Conservation (phyloP, 2,113 vertebrate genomes). For the Hydrochoerus hydrochaeris region DNA sequence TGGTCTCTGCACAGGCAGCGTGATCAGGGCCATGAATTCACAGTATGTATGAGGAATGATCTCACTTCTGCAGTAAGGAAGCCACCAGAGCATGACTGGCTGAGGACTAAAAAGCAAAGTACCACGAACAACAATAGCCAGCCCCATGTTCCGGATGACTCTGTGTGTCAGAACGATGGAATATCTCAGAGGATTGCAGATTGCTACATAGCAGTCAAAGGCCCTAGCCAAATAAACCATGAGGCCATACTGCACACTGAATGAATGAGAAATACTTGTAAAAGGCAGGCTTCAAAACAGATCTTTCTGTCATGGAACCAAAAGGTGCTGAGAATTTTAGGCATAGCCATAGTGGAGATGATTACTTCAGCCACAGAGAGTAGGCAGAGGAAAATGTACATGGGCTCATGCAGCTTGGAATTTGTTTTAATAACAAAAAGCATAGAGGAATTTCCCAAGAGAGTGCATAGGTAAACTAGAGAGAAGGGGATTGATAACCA, state of each 20-base stretch:
- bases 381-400: conserved; percentile 72
- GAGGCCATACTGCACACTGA: conserved; percentile 64
- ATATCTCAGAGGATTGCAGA: conserved; percentile 60
- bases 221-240: conserved; percentile 61
- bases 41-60: conserved; percentile 59
- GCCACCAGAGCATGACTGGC: conserved; percentile 12
- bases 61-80: conserved; percentile 57
- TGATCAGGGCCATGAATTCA: conserved; percentile 66
- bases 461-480: conserved; percentile 59
- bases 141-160: neutral
- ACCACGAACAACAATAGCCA: neutral
- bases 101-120: conserved; percentile 53
- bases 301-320: conserved; percentile 61
- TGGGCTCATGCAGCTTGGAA: conserved; percentile 60
- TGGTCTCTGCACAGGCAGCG: conserved; percentile 36
- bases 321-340: conserved; percentile 73
- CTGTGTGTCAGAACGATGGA: conserved; percentile 45
- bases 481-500: conserved; percentile 69
- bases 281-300: conserved; percentile 63
- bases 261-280: conserved; percentile 75
- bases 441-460: conserved; percentile 71
- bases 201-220: conserved; percentile 61
- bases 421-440: conserved; percentile 65
- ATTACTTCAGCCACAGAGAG: conserved; percentile 49
- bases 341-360: conserved; percentile 29